These are phyloP conservation scores for Dendrolimus houi DNA, from an alignment of 2,888 invertebrate genomes.

Conservation along the genomic window DNA sequence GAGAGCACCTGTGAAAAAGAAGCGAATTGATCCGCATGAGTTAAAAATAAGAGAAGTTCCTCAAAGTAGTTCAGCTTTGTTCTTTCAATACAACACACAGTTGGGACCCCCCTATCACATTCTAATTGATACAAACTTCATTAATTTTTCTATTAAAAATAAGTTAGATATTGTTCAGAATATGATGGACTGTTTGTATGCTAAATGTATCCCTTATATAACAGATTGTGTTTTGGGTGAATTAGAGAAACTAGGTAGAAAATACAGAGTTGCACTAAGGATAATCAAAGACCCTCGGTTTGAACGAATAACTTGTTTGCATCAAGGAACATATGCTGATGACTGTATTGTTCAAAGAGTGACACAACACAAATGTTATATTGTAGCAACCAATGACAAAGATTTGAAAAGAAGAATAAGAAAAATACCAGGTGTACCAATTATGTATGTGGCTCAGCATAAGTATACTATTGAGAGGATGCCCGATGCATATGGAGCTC, in stretches of 20 bases:
- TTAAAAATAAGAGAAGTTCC: conserved; percentile 88
- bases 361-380: conserved; percentile 99
- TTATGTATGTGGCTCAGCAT: conserved; percentile 97
- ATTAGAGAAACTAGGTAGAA: conserved; percentile 96
- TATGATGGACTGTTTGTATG: conserved; percentile 99
- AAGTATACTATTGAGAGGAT: conserved; percentile 97
- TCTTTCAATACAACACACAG: conserved; percentile 98
- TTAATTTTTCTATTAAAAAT: conserved; percentile 98
- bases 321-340: conserved; percentile 99
- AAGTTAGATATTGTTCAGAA: conserved; percentile 97
- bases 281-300: conserved; percentile 97
- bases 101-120: conserved; percentile 99
- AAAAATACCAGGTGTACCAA: conserved; percentile 99
- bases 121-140: conserved; percentile 97
- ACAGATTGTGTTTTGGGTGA: conserved; percentile 99
- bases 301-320: conserved; percentile 93
- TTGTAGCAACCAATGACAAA: conserved; percentile 99
- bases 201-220: conserved; percentile 98
- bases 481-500: conserved; percentile 99
- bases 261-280: conserved; percentile 94
- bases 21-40: conserved; percentile 81
- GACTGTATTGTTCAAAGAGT: conserved; percentile 98
- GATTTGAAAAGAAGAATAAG: conserved; percentile 96
- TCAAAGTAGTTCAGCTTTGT: conserved; percentile 93
- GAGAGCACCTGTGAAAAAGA: conserved; percentile 79